These are phyloP conservation scores for Patella pellucida DNA, from an alignment of 2,888 invertebrate species.

Conservation along the genomic window DNA sequence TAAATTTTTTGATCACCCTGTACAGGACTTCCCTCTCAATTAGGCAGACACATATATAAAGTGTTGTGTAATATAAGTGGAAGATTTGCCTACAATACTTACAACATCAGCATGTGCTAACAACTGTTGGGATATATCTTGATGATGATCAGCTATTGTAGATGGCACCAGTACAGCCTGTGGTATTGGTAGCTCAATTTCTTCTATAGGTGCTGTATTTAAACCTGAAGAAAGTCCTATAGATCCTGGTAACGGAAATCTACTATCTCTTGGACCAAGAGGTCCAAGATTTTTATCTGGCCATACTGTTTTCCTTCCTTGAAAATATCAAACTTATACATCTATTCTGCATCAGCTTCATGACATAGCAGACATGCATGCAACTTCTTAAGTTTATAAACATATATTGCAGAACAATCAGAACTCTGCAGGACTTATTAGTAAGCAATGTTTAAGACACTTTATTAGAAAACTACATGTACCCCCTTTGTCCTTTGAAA, in stretches of 20 bases:
- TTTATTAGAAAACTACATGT: too few species aligned
- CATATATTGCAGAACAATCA: neutral
- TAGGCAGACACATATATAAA: too few species aligned
- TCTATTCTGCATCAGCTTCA: too few species aligned
- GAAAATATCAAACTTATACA: neutral
- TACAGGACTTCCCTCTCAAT: too few species aligned
- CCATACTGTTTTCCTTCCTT: slow-evolving; percentile 48
- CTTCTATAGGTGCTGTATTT: neutral
- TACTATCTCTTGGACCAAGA: slow-evolving; percentile 55
- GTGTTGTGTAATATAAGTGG: too few species aligned
- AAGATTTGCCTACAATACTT: neutral
- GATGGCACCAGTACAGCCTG: neutral
- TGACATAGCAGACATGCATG: too few species aligned
- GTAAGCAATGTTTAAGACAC: too few species aligned
- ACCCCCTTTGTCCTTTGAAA: too few species aligned
- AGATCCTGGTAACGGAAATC: slow-evolving; percentile 63
- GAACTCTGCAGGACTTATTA: neutral
- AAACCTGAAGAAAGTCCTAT: slow-evolving; percentile 38
- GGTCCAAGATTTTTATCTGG: slow-evolving; percentile 60
- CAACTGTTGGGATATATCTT: neutral
- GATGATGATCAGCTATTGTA: neutral
- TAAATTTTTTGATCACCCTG: too few species aligned
- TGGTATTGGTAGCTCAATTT: neutral
- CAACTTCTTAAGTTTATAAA: slow-evolving; percentile 6
- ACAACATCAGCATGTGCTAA: neutral